Evolutionary conservation across 2,113 vertebrate species (phyloP), one percentile per base, ranked within the genome.

Genomic region (Parus major): DNA sequence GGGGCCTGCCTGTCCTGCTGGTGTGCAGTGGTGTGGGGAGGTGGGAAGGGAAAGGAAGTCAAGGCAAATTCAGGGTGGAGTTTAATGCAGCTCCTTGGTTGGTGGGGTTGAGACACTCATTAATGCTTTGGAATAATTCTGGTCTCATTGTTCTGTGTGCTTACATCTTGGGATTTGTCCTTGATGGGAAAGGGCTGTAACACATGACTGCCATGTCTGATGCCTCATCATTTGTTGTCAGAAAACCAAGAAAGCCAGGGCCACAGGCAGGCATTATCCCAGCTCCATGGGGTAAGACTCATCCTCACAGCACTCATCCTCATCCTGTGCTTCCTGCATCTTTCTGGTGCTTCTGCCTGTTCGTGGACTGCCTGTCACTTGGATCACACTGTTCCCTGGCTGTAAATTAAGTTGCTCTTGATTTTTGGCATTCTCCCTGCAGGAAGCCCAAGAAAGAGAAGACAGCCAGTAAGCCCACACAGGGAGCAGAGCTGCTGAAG

Each of bases 381-480:
- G 31, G 57, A 14, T 27, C 28, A 10, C 8, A 0, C 64, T 33
- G 55, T 31, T 85, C 69, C 39, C 35, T 46, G 60, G 8, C 33
- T 36, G 20, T 73, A 35, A 60, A 39, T 49, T 44, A 31, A 86
- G 46, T 9, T 81, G 23, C 68, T 85, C 44, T 80, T 93, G 16
- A 24, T 77, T 79, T 88, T 36, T 83, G 82, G 47, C 16, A 1
- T 73, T 92, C 12, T 81, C 64, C 84, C 80, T 70, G 41, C 78
- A 99, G 99, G 85, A 99, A 98, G 92, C 99, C 99, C 55, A 99
- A 98, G 92, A 97, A 96, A 5, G 98, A 98, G 56, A 99, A 99
- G 96, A 88, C 85, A 36, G 50, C 68, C 10, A 65, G 36, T 5
- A 97, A 97, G 69, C 93, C 91, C 11, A 61, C 7, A 2, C 42